These are phyloP conservation scores for Penelope pileata DNA, from an alignment of 2,113 vertebrate genomes.

Conservation along the genomic window DNA sequence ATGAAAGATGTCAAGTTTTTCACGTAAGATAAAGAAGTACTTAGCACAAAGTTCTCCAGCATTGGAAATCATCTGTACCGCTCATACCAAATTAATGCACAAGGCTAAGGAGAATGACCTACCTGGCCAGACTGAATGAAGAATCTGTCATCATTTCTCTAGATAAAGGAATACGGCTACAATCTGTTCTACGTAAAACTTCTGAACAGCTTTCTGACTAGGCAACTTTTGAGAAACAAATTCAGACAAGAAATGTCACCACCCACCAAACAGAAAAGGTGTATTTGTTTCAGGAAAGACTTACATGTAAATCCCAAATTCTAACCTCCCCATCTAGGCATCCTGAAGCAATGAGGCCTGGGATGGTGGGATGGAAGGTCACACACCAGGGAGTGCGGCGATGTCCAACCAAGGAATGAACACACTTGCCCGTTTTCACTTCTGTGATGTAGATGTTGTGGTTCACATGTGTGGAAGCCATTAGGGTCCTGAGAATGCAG, in stretches of 20 bases:
- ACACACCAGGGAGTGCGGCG: slow-evolving; percentile 98
- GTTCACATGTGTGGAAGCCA: slow-evolving; percentile 99
- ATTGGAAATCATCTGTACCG: background rate
- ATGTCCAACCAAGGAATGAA: slow-evolving; percentile 97
- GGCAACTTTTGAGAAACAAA: background rate
- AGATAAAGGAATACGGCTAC: background rate
- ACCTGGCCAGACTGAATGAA: background rate
- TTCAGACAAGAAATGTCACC: background rate
- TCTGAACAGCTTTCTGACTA: background rate
- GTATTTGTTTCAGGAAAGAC: slow-evolving; percentile 52
- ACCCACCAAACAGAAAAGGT: background rate
- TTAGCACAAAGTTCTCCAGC: background rate
- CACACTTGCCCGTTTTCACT: slow-evolving; percentile 97
- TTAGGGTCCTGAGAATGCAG: slow-evolving; percentile 84
- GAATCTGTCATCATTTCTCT: background rate
- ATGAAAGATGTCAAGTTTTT: background rate
- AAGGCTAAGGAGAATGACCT: background rate
- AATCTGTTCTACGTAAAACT: background rate
- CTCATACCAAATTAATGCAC: background rate
- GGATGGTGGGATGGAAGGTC: slow-evolving; percentile 98
- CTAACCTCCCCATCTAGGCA: slow-evolving; percentile 98
- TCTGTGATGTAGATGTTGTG: slow-evolving; percentile 99
- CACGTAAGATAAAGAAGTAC: background rate
- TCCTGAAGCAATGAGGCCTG: slow-evolving; percentile 96
- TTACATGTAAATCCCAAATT: slow-evolving; percentile 99